phyloP scores from a whole-genome alignment of 2,797 vertebrate species.

The Falco berigora region DNA sequence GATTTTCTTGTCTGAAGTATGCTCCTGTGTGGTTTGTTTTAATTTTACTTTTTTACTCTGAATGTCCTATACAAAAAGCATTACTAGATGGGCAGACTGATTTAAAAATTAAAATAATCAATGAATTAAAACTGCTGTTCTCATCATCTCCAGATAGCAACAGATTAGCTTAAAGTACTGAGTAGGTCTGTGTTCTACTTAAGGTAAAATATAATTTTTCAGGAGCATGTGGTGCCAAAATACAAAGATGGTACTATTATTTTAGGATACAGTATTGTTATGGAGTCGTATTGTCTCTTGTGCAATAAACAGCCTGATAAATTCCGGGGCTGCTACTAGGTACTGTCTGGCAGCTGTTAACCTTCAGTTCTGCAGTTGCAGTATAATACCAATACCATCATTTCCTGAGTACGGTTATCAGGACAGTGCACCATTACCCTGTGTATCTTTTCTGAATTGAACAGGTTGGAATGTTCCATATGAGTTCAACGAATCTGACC shows the following conservation, averaged over 20 bases:
- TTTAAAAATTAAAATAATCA: not conserved
- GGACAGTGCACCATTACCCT: not conserved
- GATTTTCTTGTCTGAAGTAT: not conserved
- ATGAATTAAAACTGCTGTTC: not conserved
- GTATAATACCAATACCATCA: not conserved
- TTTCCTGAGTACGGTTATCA: not conserved
- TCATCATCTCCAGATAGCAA: not conserved
- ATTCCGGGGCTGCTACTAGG: not conserved
- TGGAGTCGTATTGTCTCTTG: not conserved
- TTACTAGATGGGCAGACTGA: not conserved
- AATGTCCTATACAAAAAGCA: not conserved
- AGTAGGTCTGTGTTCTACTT: not conserved
- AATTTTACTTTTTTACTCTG: not conserved
- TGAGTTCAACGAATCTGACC: conserved; percentile 93
- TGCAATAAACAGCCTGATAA: not conserved
- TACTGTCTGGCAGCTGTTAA: not conserved
- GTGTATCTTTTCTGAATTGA: not conserved
- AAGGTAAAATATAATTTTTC: not conserved
- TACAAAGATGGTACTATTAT: not conserved
- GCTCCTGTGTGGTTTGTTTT: not conserved
- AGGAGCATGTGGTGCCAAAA: not conserved
- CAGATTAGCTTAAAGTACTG: not conserved
- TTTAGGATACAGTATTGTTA: not conserved
- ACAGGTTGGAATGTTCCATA: conserved; percentile 97
- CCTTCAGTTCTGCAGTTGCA: not conserved